phyloP scores from a whole-genome alignment of 2,113 vertebrate species.

The Brevimyrus niger region DNA sequence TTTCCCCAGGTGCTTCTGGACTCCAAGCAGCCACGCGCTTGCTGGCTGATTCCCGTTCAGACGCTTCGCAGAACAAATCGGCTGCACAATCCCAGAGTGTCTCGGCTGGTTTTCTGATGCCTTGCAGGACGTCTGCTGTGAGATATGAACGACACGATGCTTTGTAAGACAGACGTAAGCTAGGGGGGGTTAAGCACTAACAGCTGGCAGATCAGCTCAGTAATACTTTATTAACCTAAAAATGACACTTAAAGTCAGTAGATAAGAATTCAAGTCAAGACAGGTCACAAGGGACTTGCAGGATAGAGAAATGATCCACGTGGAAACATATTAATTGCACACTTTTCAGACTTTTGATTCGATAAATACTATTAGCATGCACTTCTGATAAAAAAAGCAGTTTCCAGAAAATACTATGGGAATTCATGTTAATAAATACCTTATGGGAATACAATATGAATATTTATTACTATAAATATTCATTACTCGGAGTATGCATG shows the following conservation, averaged over 20 bases:
- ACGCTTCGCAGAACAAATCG: neutral
- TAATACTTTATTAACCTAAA: conserved; percentile 28
- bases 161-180: neutral
- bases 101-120: neutral
- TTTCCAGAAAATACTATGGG: neutral
- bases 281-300: neutral
- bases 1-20: neutral
- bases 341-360: neutral
- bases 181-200: neutral
- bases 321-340: neutral
- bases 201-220: conserved; percentile 31
- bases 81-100: neutral
- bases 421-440: neutral
- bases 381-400: neutral
- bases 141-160: neutral
- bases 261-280: neutral
- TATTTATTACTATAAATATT: neutral
- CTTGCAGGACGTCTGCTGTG: neutral
- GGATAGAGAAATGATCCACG: neutral
- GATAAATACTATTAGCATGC: neutral
- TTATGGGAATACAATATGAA: neutral
- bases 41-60: neutral
- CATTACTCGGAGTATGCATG: neutral
- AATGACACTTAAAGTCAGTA: neutral
- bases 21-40: neutral